These are phyloP conservation scores for Lepidurus packardi DNA, from an alignment of 1,140 invertebrate species.

Conservation along the genomic window DNA sequence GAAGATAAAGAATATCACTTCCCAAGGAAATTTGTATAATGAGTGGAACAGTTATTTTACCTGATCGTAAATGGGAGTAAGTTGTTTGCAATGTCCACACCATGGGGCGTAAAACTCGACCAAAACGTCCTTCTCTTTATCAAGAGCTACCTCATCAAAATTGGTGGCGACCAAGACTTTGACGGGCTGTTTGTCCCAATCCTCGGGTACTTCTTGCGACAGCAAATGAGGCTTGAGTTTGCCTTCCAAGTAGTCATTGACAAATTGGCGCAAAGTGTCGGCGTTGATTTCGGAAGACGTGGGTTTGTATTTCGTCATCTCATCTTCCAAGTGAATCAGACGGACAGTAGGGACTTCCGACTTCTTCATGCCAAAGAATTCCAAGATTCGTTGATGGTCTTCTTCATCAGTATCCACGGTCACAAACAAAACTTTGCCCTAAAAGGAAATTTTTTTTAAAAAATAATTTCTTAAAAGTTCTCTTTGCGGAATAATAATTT, in stretches of 20 bases:
- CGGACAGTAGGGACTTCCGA: conserved; percentile 86
- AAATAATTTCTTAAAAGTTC: too few species aligned
- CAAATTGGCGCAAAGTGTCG: conserved; percentile 75
- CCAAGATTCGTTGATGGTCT: conserved; percentile 93
- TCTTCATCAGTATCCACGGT: conserved; percentile 91
- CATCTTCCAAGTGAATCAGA: conserved; percentile 89
- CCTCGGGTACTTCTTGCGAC: conserved; percentile 87
- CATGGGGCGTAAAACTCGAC: conserved; percentile 99
- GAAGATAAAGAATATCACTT: not conserved
- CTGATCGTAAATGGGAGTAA: conserved; percentile 90
- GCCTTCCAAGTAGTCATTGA: conserved; percentile 79
- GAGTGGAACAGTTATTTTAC: not conserved
- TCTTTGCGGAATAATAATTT: too few species aligned
- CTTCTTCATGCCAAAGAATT: conserved; percentile 98
- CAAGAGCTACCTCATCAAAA: conserved; percentile 88
- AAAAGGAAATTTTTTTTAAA: not conserved
- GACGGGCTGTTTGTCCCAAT: conserved; percentile 94
- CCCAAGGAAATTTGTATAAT: not conserved
- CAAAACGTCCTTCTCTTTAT: conserved; percentile 85
- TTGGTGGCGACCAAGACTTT: conserved; percentile 92
- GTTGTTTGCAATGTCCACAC: conserved; percentile 95
- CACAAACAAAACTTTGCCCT: conserved; percentile 75
- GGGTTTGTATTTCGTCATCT: conserved; percentile 98
- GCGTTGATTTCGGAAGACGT: conserved; percentile 63
- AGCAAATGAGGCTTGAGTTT: conserved; percentile 92